phyloP scores from a whole-genome alignment of 2,888 invertebrate species.

The Microplitis manilae region DNA sequence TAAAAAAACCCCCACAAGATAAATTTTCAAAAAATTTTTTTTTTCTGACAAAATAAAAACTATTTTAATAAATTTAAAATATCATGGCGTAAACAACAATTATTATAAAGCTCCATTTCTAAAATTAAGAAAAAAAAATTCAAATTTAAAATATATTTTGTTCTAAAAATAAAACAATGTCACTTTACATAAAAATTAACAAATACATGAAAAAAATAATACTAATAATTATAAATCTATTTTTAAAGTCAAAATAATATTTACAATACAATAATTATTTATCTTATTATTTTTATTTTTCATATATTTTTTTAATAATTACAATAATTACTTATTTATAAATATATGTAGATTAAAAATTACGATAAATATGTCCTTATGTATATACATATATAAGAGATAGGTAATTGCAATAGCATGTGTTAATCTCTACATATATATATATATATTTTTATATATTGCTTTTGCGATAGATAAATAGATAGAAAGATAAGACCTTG shows the following conservation, averaged over 20 bases:
- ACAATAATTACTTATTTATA: neutral
- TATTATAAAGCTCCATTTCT: no score
- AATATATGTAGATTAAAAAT: neutral
- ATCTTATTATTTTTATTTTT: neutral
- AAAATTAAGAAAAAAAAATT: neutral
- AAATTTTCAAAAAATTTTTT: no score
- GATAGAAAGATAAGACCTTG: neutral
- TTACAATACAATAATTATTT: neutral
- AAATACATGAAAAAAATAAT: neutral
- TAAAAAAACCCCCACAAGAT: no score
- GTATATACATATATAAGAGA: neutral
- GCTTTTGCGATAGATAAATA: neutral
- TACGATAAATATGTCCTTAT: neutral
- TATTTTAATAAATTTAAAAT: no score
- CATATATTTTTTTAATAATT: neutral
- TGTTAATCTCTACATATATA: neutral
- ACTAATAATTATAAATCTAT: neutral
- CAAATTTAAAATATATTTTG: neutral
- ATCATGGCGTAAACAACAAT: no score
- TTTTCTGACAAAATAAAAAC: no score
- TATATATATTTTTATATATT: neutral
- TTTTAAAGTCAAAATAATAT: neutral
- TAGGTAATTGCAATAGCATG: neutral
- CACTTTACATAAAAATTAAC: neutral
- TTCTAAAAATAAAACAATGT: neutral